Percentiles rank a stretch among this genome's conserved stretches.
Conservation (phyloP, 2,888 invertebrate genomes). For the Nemurella pictetii region DNA sequence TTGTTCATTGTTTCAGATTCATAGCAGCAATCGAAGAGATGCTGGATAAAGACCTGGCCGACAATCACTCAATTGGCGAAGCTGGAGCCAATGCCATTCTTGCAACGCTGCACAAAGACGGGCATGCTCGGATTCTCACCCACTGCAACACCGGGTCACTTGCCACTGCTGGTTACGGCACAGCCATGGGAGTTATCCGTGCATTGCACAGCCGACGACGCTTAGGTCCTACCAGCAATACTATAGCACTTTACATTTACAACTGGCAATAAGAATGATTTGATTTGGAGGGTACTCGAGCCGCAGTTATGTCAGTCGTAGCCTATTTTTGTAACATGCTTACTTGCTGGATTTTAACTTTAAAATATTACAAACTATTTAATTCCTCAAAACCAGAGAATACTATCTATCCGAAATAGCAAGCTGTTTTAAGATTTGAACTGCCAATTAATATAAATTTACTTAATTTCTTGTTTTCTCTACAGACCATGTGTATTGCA, state of each 20-base stretch:
- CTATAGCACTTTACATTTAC: too few relatives aligned
- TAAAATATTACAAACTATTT: too few relatives aligned
- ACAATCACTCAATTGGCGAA: slow-evolving; percentile 85
- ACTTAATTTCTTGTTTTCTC: background rate
- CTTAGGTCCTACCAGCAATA: background rate
- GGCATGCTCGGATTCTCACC: slow-evolving; percentile 76
- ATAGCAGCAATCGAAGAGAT: slow-evolving; percentile 76
- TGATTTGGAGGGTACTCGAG: too few relatives aligned
- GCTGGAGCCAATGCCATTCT: slow-evolving; percentile 82
- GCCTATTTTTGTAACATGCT: too few relatives aligned
- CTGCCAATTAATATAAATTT: too few relatives aligned
- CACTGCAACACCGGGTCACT: slow-evolving; percentile 98
- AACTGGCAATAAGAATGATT: too few relatives aligned
- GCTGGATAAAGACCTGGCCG: slow-evolving; percentile 81
- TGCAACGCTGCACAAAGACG: slow-evolving; percentile 56
- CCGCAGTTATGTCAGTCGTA: too few relatives aligned
- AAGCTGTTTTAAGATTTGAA: too few relatives aligned
- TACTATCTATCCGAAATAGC: too few relatives aligned
- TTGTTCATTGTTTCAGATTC: slow-evolving; percentile 60
- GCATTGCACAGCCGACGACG: slow-evolving; percentile 61
- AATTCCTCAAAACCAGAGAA: too few relatives aligned
- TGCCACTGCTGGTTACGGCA: slow-evolving; percentile 97
- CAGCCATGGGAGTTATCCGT: slow-evolving; percentile 94
- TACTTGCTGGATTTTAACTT: too few relatives aligned
- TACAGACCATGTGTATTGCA: slow-evolving; percentile 87